phyloP scores from a whole-genome alignment of 2,888 invertebrate genomes.

The Lepidonotus clava region DNA sequence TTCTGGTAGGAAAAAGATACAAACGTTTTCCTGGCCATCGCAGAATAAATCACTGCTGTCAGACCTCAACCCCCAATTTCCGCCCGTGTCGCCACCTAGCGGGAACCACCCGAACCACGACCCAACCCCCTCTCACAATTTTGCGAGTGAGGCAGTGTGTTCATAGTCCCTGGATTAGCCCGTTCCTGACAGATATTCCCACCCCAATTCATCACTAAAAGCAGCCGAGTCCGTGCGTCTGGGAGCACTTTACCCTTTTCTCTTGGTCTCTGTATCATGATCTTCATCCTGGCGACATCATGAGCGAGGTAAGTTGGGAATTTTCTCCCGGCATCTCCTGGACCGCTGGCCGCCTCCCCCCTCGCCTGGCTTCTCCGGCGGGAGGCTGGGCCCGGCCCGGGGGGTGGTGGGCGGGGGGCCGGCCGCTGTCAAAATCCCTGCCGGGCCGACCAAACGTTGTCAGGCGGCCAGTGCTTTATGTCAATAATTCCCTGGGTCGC shows the following conservation, averaged over 20 bases:
- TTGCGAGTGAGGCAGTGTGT: background rate
- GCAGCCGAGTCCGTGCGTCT: background rate
- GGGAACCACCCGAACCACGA: background rate
- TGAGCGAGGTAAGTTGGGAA: constrained; percentile 24
- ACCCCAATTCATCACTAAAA: background rate
- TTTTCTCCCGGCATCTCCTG: background rate
- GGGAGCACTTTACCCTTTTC: constrained; percentile 7
- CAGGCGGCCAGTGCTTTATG: constrained; percentile 8
- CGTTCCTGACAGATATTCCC: background rate
- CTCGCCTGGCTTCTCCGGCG: background rate
- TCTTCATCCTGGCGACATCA: background rate
- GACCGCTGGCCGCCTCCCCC: background rate
- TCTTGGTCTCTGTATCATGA: background rate
- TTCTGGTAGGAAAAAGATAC: too few relatives aligned
- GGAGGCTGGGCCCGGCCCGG: constrained; percentile 16
- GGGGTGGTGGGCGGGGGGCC: background rate
- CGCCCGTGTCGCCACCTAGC: background rate
- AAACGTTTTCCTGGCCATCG: too few relatives aligned
- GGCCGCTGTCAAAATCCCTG: constrained; percentile 35
- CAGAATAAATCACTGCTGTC: too few relatives aligned
- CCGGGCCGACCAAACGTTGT: constrained; percentile 27
- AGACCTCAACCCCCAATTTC: background rate
- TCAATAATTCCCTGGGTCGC: constrained; percentile 20
- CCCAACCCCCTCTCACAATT: too few relatives aligned
- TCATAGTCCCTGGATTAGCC: constrained; percentile 13